Base-by-base conservation (phyloP, 2,113 vertebrate genomes). In the Neotragus pygmaeus region DNA sequence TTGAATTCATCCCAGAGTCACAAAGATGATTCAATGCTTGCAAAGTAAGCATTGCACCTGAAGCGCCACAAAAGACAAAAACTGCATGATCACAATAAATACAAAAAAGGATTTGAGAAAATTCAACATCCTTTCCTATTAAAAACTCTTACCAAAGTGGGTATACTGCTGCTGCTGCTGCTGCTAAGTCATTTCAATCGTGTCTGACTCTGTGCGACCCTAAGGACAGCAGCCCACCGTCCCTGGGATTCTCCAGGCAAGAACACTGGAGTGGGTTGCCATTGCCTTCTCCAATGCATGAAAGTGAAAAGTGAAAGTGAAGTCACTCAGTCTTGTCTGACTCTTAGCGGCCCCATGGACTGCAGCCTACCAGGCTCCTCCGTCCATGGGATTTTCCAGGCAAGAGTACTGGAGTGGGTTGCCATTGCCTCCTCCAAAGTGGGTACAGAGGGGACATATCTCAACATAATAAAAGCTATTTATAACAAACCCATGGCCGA, bases 21-120 rank as follows among this genome's bases (percentile, higher is more conserved):
- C 27, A 19, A 11, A 17, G 75, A 30, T 47, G 45, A 47, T 47
- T 78, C 45, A 78, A 6, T 0, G 2, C 0, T 0, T 47, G 27
- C 45, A 30, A 47, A 78, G 43, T 10, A 28, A 45, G 45, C 45
- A 45, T 45, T 45, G 45, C 45, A 78, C 45, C 27, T 78, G 75
- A 78, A 19, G 45, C 43, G 45, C 39, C 14, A 47, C 73, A 78
- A 78, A 30, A 47, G 75, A 47, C 15, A 10, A 47, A 47, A 47
- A 47, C 7, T 30, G 16, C 7, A 78, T 5, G 8, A 78, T 30
- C 75, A 30, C 28, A 78, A 11, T 47, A 30, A 28, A 30, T 17
- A 47, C 43, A 47, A 78, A 47, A 19, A 30, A 47, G 43, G 43
- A 47, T 47, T 47, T 30, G 75, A 78, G 16, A 78, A 49, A 78